A percentile compares a stretch with the other conserved stretches of the same genome.
These are phyloP conservation scores for Galeopsomyia nigrocyanea DNA, from an alignment of 2,888 invertebrate genomes.

Conservation along the genomic window DNA sequence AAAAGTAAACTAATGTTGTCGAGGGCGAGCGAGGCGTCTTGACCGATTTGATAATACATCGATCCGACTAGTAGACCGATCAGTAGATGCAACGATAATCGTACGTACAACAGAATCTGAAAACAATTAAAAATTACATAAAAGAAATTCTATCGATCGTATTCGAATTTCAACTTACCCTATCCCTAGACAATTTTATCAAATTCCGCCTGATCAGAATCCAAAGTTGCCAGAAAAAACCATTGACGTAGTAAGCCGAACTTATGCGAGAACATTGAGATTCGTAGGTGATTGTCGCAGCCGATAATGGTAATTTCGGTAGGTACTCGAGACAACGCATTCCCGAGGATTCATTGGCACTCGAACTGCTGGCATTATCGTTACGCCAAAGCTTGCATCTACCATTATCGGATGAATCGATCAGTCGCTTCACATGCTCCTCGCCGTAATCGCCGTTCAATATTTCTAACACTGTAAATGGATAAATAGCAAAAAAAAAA, in stretches of 20 bases:
- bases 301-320: conserved; percentile 42
- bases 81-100: conserved; percentile 82
- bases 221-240: conserved; percentile 73
- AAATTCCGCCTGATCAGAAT: conserved; percentile 76
- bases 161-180: conserved; percentile 61
- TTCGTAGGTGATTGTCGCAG: conserved; percentile 54
- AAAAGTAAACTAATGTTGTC: conserved; percentile 92
- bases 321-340: background rate
- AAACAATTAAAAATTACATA: background rate
- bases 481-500: too few relatives aligned
- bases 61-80: conserved; percentile 88
- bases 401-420: conserved; percentile 77
- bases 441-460: conserved; percentile 84
- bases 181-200: conserved; percentile 78
- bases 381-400: conserved; percentile 71
- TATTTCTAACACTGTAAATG: conserved; percentile 75
- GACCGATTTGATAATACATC: conserved; percentile 89
- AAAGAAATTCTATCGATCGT: background rate
- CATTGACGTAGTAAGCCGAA: conserved; percentile 71
- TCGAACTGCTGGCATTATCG: conserved; percentile 36
- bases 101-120: conserved; percentile 81
- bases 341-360: too few relatives aligned
- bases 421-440: conserved; percentile 69
- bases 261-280: conserved; percentile 50
- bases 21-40: conserved; percentile 83